These are phyloP conservation scores for Siphonodentalium dalli DNA, from an alignment of 2,888 invertebrate genomes.

Conservation along the genomic window DNA sequence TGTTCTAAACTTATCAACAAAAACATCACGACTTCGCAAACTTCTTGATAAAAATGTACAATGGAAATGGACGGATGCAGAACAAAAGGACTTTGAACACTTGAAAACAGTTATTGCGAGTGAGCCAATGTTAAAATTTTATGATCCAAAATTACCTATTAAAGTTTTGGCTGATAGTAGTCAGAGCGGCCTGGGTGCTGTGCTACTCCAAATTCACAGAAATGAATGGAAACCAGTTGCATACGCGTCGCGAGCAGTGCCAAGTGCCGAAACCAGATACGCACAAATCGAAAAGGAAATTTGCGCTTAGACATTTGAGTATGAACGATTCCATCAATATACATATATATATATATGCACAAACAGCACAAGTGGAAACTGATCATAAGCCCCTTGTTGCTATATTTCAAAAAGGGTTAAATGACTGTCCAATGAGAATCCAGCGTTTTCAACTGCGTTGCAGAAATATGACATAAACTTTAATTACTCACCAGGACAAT, in stretches of 20 bases:
- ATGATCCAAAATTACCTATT: conserved; percentile 13
- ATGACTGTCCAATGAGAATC: conserved; percentile 1
- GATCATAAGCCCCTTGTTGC: conserved; percentile 14
- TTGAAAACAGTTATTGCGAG: conserved; percentile 1
- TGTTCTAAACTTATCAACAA: conserved; percentile 10
- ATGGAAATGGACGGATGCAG: conserved; percentile 7
- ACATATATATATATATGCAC: conserved; percentile 10
- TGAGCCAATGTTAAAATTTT: conserved; percentile 12
- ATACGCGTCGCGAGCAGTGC: conserved; percentile 3
- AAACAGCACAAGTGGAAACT: conserved; percentile 8
- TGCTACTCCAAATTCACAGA: conserved; percentile 7
- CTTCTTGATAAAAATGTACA: conserved; percentile 3
- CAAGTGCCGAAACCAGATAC: conserved; percentile 6
- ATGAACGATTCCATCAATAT: conserved; percentile 16
- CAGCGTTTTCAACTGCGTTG: too few species aligned
- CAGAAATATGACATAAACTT: too few species aligned
- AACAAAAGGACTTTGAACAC: conserved; percentile 11
- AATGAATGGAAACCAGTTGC: conserved; percentile 10
- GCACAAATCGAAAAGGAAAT: conserved; percentile 12
- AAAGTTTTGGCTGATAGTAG: conserved; percentile 12
- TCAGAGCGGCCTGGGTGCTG: conserved; percentile 12
- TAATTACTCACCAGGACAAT: too few species aligned
- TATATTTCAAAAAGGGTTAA: conserved; percentile 8
- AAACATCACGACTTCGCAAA: conserved; percentile 8
- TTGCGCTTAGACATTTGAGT: conserved; percentile 14